Percentiles rank a stretch among this genome's conserved stretches.
These are phyloP conservation scores for Vanessa tameamea DNA, from an alignment of 1,140 invertebrate species.

Conservation along the genomic window DNA sequence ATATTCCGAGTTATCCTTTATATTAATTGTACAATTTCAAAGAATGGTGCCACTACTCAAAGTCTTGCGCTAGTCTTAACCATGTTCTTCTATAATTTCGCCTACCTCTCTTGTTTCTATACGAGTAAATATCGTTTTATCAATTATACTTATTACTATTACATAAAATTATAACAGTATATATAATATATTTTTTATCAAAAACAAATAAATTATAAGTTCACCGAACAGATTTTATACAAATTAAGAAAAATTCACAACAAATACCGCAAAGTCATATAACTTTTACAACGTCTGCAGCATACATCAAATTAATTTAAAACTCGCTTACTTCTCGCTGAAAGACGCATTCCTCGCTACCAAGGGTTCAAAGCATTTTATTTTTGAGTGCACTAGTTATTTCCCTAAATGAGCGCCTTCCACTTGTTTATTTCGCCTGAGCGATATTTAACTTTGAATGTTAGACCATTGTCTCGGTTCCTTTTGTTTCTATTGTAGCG, in stretches of 20 bases:
- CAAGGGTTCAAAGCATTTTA: conserved; percentile 19
- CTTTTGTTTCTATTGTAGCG: conserved; percentile 14
- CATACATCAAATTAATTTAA: conserved; percentile 24
- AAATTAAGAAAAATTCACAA: conserved; percentile 6
- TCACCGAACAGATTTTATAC: background rate
- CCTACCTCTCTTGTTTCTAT: no score
- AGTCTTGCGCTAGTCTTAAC: no score
- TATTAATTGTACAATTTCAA: no score
- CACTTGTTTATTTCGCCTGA: conserved; percentile 16
- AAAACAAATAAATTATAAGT: background rate
- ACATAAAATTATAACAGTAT: no score
- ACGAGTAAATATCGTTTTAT: no score
- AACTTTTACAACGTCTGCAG: conserved; percentile 18
- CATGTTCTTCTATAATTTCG: no score
- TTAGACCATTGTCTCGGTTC: conserved; percentile 5
- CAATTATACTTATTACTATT: no score
- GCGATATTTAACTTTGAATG: conserved; percentile 16
- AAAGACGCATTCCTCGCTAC: conserved; percentile 7
- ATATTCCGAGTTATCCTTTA: no score
- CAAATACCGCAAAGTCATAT: background rate
- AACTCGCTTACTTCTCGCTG: conserved; percentile 2
- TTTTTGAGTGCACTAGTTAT: conserved; percentile 18
- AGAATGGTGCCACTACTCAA: no score
- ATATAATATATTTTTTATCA: no score
- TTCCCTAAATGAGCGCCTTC: conserved; percentile 11